A percentile compares a stretch with the other conserved stretches of the same genome.
Evolutionary conservation across 2,113 vertebrate species (phyloP).

Genomic region (Nerophis lumbriciformis): DNA sequence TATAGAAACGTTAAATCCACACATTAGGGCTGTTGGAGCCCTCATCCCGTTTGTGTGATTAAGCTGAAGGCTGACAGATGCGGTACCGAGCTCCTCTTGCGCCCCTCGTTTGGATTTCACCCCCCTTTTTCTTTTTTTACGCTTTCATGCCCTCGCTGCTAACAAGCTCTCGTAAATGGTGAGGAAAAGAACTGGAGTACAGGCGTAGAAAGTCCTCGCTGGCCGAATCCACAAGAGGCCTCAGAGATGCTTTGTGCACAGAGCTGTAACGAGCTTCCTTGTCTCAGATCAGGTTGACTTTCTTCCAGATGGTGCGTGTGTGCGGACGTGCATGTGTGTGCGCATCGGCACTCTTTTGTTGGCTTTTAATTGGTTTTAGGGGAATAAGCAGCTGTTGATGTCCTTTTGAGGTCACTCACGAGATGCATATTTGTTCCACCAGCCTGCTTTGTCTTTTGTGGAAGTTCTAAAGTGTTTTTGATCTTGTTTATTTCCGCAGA

Average conservation of each 20-base stretch:
- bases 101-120: neutral
- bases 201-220: neutral
- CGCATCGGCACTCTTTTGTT: slow-evolving; percentile 40
- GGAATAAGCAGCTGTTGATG: slow-evolving; percentile 23
- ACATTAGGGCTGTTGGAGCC: too few species aligned
- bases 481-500: slow-evolving; percentile 68
- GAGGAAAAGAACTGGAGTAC: slow-evolving; percentile 1
- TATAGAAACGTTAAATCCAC: too few species aligned
- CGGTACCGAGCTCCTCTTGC: neutral
- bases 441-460: slow-evolving; percentile 26
- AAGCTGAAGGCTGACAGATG: slow-evolving; percentile 9
- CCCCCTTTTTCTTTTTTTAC: slow-evolving; percentile 4
- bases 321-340: slow-evolving; percentile 3
- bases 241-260: slow-evolving; percentile 14
- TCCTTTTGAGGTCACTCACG: slow-evolving; percentile 50
- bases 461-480: neutral
- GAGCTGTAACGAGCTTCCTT: slow-evolving; percentile 23
- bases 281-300: slow-evolving; percentile 38
- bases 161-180: slow-evolving; percentile 18
- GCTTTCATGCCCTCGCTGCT: neutral
- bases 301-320: slow-evolving; percentile 30
- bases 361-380: slow-evolving; percentile 48
- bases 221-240: slow-evolving; percentile 5
- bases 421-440: slow-evolving; percentile 38
- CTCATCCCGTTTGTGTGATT: neutral